Base-by-base conservation (phyloP, 2,113 vertebrate genomes). In the Rousettus leschenaultii region DNA sequence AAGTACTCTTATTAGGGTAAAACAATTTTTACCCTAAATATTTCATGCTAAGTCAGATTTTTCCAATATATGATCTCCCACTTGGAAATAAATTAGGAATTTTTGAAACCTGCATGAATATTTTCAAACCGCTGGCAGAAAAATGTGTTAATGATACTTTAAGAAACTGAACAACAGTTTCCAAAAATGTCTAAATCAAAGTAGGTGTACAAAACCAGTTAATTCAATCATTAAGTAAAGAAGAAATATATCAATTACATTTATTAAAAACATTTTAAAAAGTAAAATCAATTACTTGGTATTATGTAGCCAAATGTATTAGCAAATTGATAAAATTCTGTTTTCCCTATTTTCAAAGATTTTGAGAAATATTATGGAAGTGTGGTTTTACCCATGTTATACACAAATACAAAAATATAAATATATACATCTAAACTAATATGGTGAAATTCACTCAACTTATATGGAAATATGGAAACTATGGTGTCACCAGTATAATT, bases 1-100 rank as follows among this genome's bases (percentile, higher is more conserved):
- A 73, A 74, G 40, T 59, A 79, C 21, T 68, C 3, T 80, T 91
- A 89, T 59, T 82, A 93, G 48, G 65, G 40, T 28, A 75, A 95
- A 95, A 59, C 83, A 89, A 82, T 79, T 95, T 95, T 79, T 88
- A 87, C 22, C 73, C 13, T 51, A 95, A 94, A 92, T 75, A 96
- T 45, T 43, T 89, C 78, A 89, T 71, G 26, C 71, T 80, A 63
- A 89, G 79, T 93, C 71, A 94, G 12, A 61, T 33, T 75, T 84
- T 96, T 92, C 75, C 70, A 87, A 92, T 77, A 48, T 57, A 70
- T 92, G 57, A 68, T 84, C 68, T 90, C 79, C 71, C 85, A 87
- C 82, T 19, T 94, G 8, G 65, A 96, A 96, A 82, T 61, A 94
- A 96, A 94, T 87, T 85, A 92, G 61, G 43, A 87, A 85, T 55